phyloP scores from a whole-genome alignment of 1,140 invertebrate species.

The Riptortus pedestris region DNA sequence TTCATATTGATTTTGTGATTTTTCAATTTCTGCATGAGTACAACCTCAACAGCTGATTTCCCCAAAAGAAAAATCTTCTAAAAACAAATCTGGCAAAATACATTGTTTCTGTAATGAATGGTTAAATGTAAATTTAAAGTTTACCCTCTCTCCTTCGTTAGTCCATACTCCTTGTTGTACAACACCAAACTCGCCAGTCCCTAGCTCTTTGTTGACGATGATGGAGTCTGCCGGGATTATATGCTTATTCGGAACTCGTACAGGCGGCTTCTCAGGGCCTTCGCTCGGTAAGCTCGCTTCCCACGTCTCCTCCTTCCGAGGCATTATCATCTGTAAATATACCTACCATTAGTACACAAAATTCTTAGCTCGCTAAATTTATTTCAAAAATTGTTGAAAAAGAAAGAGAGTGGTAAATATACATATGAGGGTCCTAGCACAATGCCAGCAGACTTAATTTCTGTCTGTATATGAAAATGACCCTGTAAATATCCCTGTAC shows the following conservation, averaged over 20 bases:
- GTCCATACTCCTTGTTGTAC: constrained; percentile 97
- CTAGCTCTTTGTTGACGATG: constrained; percentile 86
- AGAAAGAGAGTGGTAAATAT: too few species aligned
- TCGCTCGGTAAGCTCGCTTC: constrained; percentile 37
- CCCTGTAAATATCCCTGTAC: too few species aligned
- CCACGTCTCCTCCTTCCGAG: constrained; percentile 37
- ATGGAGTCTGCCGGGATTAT: constrained; percentile 92
- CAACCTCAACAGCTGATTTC: too few species aligned
- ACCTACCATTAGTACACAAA: constrained; percentile 8
- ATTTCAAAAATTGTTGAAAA: neutral
- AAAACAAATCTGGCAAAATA: too few species aligned
- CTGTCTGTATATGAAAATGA: too few species aligned
- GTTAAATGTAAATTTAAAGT: neutral
- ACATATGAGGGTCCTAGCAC: too few species aligned
- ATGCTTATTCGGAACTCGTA: constrained; percentile 74
- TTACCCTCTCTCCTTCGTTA: constrained; percentile 78
- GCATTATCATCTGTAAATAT: constrained; percentile 36
- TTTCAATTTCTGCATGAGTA: too few species aligned
- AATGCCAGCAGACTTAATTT: too few species aligned
- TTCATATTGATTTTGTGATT: too few species aligned
- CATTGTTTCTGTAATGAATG: too few species aligned
- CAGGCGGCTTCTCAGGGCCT: constrained; percentile 34
- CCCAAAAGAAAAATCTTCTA: too few species aligned
- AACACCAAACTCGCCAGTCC: constrained; percentile 92
- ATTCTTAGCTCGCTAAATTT: neutral